A percentile compares a stretch with the other conserved stretches of the same genome.
Evolutionary conservation across 2,113 vertebrate genomes (phyloP).

Genomic region (Colaptes auratus): DNA sequence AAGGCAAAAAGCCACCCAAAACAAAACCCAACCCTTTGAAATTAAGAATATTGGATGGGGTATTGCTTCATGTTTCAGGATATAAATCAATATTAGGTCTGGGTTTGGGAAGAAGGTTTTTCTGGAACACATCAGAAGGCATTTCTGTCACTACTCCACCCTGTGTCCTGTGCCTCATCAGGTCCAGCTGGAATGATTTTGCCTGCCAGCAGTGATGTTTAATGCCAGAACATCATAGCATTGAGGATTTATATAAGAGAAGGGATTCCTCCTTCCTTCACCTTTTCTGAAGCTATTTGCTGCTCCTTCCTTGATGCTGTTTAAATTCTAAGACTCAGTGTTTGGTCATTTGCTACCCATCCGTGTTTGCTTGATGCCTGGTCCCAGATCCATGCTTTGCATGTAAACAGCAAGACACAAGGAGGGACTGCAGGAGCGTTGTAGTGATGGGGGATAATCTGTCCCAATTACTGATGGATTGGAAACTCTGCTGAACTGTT

Average conservation of each 20-base stretch:
- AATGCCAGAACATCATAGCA: not conserved
- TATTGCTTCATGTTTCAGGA: not conserved
- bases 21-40: not conserved
- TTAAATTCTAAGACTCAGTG: not conserved
- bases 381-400: not conserved
- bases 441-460: not conserved
- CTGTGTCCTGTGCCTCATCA: not conserved
- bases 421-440: not conserved
- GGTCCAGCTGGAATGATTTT: not conserved
- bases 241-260: not conserved
- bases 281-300: not conserved
- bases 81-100: not conserved
- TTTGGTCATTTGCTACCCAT: not conserved
- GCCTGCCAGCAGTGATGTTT: not conserved
- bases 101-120: not conserved
- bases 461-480: not conserved
- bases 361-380: not conserved
- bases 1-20: conserved; percentile 45
- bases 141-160: not conserved
- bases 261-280: not conserved
- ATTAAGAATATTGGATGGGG: not conserved
- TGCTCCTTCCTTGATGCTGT: not conserved
- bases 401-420: not conserved
- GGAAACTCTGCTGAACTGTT: not conserved
- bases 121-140: not conserved